A percentile compares a stretch with the other conserved stretches of the same genome.
Conservation (phyloP, 2,113 vertebrate species). For the Apistogramma diplotaenia region DNA sequence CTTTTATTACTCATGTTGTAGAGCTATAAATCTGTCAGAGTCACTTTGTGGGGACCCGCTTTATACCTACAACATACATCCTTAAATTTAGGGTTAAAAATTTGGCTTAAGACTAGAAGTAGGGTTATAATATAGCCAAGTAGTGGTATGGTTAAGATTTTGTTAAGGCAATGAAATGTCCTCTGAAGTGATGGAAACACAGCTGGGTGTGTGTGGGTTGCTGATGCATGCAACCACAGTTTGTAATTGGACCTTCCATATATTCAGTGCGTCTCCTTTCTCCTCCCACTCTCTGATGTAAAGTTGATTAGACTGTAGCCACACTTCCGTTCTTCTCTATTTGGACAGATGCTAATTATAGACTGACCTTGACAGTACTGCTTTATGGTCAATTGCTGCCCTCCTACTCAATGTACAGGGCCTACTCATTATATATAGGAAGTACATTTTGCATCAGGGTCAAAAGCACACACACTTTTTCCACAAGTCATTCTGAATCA, state of each 20-base stretch:
- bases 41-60: neutral
- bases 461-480: conserved; percentile 30
- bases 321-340: conserved; percentile 32
- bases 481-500: neutral
- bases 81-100: neutral
- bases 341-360: conserved; percentile 63
- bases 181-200: neutral
- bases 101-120: neutral
- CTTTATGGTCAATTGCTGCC: conserved; percentile 34
- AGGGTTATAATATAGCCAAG: neutral
- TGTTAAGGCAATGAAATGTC: neutral
- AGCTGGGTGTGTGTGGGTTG: neutral
- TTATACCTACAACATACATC: neutral
- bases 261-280: neutral
- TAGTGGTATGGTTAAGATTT: neutral
- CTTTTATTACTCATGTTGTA: neutral
- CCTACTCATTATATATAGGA: conserved; percentile 42
- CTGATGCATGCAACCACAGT: neutral
- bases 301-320: conserved; percentile 39
- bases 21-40: neutral
- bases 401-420: conserved; percentile 29
- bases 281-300: conserved; percentile 28
- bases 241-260: conserved; percentile 25
- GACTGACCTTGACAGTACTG: conserved; percentile 24
- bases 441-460: conserved; percentile 26